Base-by-base conservation (phyloP, 2,113 vertebrate genomes). In the Phyllopteryx taeniolatus region DNA sequence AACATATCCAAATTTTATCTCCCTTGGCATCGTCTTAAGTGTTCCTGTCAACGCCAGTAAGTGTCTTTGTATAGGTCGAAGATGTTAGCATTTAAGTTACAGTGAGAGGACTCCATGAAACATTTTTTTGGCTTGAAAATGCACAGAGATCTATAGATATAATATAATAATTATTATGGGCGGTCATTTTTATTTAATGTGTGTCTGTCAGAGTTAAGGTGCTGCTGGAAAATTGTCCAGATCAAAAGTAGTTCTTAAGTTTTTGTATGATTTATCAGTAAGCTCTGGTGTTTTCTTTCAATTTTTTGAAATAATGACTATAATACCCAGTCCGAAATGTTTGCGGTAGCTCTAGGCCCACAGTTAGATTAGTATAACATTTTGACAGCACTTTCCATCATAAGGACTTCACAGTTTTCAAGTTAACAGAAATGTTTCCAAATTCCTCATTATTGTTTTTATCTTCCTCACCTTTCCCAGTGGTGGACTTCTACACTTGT, bases 41-140 rank as follows among this genome's bases (percentile, higher is more conserved):
- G 96, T 98, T 74, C 97, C 96, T 85, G 96, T 97, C 74, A 98
- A 98, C 35, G 96, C 96, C 64, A 92, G 97, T 98, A 94, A 96
- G 90, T 82, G 53, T 66, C 64, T 73, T 60, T 15, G 42, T 60
- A 17, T 15, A 33, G n/a, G 8, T n/a, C 19, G 19, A 51, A 31
- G 11, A 59, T 42, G 72, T 77, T 64, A 54, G 39, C 10, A 65
- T 81, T 77, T 56, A 77, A 70, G 69, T 79, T 80, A 27, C 60
- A 15, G 64, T 27, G 7, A 46, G 13, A 10, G 19, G 4, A 42
- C 10, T 11, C 8, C 42, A n/a, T 17, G 17, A 19, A 22, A 56
- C 19, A 54, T 10, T 15, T 35, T 1, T 27, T 10, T 31, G 4
- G 14, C 59, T n/a, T 61, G 33, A 20, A 14, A 44, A 65, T 65